Evolutionary conservation across 2,113 vertebrate species (phyloP), one percentile per base, ranked within the genome.

Genomic region (Paradoxurus hermaphroditus): DNA sequence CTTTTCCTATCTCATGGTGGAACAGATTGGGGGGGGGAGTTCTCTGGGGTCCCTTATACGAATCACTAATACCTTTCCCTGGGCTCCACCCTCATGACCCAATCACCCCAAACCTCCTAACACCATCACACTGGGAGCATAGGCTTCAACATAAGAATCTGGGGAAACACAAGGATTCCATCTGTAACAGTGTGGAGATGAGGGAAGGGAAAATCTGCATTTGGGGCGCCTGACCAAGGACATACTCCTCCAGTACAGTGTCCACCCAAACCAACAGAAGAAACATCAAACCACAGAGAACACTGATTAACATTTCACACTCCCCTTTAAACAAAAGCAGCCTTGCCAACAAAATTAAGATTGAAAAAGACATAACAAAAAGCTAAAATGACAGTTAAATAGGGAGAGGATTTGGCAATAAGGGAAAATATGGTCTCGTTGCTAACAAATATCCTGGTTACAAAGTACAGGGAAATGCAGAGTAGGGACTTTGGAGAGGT

Each of bases 41-140:
- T 82, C 77, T 62, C 13, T 77, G 53, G 41, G 82, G 68, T 63
- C 12, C 14, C 56, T 65, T 68, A 84, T 36, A 46, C 44, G 67
- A 44, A 65, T 36, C 21, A 86, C 70, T 65, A 65, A 78, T 53
- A 19, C 46, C 27, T 27, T 92, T 67, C 21, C 9, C 34, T 18
- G 19, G n/a, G 82, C 59, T 44, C 31, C 27, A 77, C 27, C 44
- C 44, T 86, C 27, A 86, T 51, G 44, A 51, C 23, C 41, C 29
- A 63, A 90, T 49, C 34, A 15, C 21, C 29, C 41, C 29, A 49
- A 86, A 86, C 46, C 46, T 78, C 36, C 49, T 79, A 79, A 94
- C 10, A n/a, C 0, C 0, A 2, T 51, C 59, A 67, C 27, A 36
- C 1, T 51, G 49, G 36, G 23, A 39, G 23, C 68, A 53, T 2